Evolutionary conservation across 2,113 vertebrate genomes (phyloP), one percentile per base, ranked within the genome.

Genomic region (Chloroceryle aenea): DNA sequence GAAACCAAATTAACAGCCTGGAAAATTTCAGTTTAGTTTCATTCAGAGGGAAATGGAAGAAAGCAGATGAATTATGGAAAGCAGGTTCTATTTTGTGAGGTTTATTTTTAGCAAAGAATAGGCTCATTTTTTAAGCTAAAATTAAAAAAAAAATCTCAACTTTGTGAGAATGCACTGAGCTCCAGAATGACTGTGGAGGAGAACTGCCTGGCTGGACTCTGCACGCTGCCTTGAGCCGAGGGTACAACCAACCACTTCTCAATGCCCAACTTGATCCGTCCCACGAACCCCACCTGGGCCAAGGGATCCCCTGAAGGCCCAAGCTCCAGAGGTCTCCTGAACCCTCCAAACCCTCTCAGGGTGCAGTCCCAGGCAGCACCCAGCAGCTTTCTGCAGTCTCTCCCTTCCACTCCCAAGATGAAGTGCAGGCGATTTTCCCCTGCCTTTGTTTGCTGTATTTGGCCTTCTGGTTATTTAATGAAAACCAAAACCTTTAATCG

Each of bases 21-120:
- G 81, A 95, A 94, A 87, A 79, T 82, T 67, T 82, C 81, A 74
- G 82, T 87, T 69, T 32, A 23, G 40, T 69, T 87, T 86, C 53
- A 53, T 14, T 92, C 92, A 79, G 66, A 64, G 43, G 36, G 36
- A 89, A 82, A 93, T 73, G 66, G 61, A 90, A 88, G 47, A 74
- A 84, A 84, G 79, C 5, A 2, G 4, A 93, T 92, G 69, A 96
- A 94, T 96, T 97, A 95, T 92, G 92, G 88, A 90, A 84, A 81
- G 86, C 56, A 86, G 64, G 47, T 71, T 95, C 95, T 96, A 84
- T 94, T 95, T 81, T 80, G 29, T 66, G 64, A 81, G 59, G 36
- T 63, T 89, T 94, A 96, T 96, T 97, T 96, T 95, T 96, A 95
- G 93, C 30, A 18, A 89, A 95, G 56, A 88, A 90, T 68, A 63